Evolutionary conservation across 2,888 invertebrate genomes (phyloP).

Genomic region (Ormyrus labotus): DNA sequence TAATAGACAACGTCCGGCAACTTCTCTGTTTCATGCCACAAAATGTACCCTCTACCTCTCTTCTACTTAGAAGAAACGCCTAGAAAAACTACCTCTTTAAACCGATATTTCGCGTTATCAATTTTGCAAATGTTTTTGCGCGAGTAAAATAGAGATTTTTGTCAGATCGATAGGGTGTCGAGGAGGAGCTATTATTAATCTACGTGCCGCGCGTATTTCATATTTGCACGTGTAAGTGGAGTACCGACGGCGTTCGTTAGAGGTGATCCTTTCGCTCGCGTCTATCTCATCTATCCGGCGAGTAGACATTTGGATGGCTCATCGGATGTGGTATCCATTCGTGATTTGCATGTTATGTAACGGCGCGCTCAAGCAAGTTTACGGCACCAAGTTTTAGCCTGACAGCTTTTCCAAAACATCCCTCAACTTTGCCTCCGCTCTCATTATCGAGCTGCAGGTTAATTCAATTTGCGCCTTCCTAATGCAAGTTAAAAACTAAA

Average conservation of each 20-base stretch:
- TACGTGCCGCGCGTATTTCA: background rate
- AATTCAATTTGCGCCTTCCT: constrained; percentile 50
- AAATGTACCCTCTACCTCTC: too few relatives aligned
- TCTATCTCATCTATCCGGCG: constrained; percentile 46
- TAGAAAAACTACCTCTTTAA: too few relatives aligned
- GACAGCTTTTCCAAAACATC: constrained; percentile 49
- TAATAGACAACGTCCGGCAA: too few relatives aligned
- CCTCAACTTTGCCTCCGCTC: constrained; percentile 15
- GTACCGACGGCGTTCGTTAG: constrained; percentile 30
- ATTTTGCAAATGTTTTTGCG: too few relatives aligned
- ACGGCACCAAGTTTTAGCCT: constrained; percentile 55
- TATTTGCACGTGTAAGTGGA: background rate
- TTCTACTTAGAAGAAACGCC: too few relatives aligned
- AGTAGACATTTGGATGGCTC: constrained; percentile 52
- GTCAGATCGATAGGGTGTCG: background rate
- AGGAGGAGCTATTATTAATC: background rate
- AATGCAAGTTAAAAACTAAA: constrained; percentile 43
- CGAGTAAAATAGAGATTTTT: too few relatives aligned
- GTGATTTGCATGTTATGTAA: constrained; percentile 57
- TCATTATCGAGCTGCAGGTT: constrained; percentile 53
- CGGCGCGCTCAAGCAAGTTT: constrained; percentile 52
- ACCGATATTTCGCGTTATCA: too few relatives aligned
- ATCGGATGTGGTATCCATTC: constrained; percentile 43
- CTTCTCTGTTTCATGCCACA: too few relatives aligned
- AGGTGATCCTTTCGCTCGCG: constrained; percentile 21